Percentiles rank a stretch among this genome's conserved stretches.
phyloP scores from a whole-genome alignment of 2,888 invertebrate species.

The Conistra vaccinii region DNA sequence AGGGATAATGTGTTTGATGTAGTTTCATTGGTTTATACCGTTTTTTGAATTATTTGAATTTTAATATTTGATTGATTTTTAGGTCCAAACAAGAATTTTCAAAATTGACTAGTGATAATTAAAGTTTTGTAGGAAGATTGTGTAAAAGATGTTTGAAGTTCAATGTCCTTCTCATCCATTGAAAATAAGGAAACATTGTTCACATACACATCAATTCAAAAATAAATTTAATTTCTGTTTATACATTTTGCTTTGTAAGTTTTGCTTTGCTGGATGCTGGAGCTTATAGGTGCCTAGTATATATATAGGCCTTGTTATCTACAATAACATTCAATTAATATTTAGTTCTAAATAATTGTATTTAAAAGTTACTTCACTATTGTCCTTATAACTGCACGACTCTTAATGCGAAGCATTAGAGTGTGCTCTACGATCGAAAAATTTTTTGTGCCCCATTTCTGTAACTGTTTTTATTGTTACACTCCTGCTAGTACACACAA shows the following conservation, averaged over 20 bases:
- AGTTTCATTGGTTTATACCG: not conserved
- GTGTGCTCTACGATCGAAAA: too few species aligned
- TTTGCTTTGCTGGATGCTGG: not conserved
- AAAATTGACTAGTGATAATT: not conserved
- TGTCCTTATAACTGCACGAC: too few species aligned
- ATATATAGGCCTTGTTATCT: not conserved
- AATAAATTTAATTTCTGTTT: not conserved
- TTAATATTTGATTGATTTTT: not conserved
- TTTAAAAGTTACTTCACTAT: not conserved
- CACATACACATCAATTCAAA: not conserved
- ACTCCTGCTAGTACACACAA: too few species aligned
- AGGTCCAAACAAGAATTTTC: not conserved
- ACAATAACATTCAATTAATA: not conserved
- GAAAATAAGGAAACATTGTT: not conserved
- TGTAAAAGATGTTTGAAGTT: not conserved
- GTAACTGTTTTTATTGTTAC: too few species aligned
- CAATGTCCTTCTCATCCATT: not conserved
- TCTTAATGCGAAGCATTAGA: too few species aligned
- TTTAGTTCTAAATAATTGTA: not conserved
- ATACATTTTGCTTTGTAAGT: not conserved
- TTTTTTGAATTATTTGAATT: not conserved
- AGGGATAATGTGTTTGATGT: constrained; percentile 29
- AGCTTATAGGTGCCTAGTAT: not conserved
- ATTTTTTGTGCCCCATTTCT: too few species aligned
- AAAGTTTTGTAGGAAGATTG: not conserved